phyloP scores from a whole-genome alignment of 2,113 vertebrate genomes.

The Petromus typicus region DNA sequence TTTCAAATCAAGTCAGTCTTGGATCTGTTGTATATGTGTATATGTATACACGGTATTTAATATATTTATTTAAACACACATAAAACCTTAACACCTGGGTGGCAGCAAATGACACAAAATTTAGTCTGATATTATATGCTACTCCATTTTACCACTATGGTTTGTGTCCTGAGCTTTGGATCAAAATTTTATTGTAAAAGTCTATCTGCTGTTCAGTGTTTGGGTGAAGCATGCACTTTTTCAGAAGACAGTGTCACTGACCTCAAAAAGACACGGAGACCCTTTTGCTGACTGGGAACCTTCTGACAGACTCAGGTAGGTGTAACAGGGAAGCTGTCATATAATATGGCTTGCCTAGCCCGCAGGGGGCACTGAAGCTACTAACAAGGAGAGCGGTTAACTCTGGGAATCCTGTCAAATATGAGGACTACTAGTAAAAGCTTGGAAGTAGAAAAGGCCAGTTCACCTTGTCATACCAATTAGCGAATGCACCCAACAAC shows the following conservation, averaged over 20 bases:
- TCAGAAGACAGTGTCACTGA: conserved; percentile 57
- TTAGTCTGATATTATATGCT: too few relatives aligned
- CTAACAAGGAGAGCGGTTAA: conserved; percentile 58
- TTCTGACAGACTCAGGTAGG: conserved; percentile 61
- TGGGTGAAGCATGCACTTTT: conserved; percentile 73
- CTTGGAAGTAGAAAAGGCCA: conserved; percentile 58
- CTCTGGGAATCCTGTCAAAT: neutral
- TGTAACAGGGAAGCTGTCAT: conserved; percentile 64
- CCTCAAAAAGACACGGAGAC: conserved; percentile 60
- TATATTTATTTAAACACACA: too few relatives aligned
- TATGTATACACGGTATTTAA: too few relatives aligned
- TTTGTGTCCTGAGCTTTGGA: conserved; percentile 78
- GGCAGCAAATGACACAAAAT: too few relatives aligned
- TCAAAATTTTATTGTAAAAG: conserved; percentile 70
- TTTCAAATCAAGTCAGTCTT: conserved; percentile 77
- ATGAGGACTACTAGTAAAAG: neutral
- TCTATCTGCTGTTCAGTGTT: conserved; percentile 70
- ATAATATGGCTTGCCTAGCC: conserved; percentile 63
- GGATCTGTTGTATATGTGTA: too few relatives aligned
- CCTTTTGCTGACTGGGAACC: conserved; percentile 61
- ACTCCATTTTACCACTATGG: conserved; percentile 67
- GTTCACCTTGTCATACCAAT: conserved; percentile 47
- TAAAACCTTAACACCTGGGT: too few relatives aligned
- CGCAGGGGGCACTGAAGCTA: neutral
- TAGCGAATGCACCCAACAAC: conserved; percentile 45